These are phyloP conservation scores for Phataginus tetradactyla DNA, from an alignment of 2,797 vertebrate species.

Conservation along the genomic window DNA sequence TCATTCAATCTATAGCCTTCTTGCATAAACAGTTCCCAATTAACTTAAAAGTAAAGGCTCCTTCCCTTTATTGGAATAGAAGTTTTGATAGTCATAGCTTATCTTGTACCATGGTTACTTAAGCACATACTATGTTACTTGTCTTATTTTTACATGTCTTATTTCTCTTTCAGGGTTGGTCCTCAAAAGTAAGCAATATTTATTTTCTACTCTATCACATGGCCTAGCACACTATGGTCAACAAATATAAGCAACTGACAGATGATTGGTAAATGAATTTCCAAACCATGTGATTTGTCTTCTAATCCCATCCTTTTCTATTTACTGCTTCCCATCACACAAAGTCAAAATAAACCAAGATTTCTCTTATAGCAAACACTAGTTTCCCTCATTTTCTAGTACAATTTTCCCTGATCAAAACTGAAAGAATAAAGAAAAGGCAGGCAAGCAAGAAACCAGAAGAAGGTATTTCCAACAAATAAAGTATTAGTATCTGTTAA, in stretches of 20 bases:
- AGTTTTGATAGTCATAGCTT: not conserved
- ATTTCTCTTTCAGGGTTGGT: not conserved
- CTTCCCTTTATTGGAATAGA: not conserved
- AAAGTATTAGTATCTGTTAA: not conserved
- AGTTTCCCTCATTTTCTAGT: not conserved
- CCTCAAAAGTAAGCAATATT: not conserved
- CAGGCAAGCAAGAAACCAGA: not conserved
- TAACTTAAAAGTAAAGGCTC: not conserved
- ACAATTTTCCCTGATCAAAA: conserved; percentile 9
- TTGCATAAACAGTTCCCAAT: not conserved
- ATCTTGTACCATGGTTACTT: not conserved
- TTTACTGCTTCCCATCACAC: not conserved
- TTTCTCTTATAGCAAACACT: not conserved
- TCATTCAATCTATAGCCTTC: not conserved
- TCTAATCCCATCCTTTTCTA: not conserved
- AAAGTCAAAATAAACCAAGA: not conserved
- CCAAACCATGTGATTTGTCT: not conserved
- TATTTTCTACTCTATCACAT: conserved; percentile 13
- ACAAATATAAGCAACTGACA: not conserved
- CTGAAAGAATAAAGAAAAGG: not conserved
- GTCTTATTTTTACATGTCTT: not conserved
- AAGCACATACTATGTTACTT: not conserved
- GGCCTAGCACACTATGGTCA: not conserved
- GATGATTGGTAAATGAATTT: conserved; percentile 7
- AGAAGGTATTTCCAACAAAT: conserved; percentile 8